These are phyloP conservation scores for Rhopalosiphum maidis DNA, from an alignment of 1,140 invertebrate species.

Conservation along the genomic window DNA sequence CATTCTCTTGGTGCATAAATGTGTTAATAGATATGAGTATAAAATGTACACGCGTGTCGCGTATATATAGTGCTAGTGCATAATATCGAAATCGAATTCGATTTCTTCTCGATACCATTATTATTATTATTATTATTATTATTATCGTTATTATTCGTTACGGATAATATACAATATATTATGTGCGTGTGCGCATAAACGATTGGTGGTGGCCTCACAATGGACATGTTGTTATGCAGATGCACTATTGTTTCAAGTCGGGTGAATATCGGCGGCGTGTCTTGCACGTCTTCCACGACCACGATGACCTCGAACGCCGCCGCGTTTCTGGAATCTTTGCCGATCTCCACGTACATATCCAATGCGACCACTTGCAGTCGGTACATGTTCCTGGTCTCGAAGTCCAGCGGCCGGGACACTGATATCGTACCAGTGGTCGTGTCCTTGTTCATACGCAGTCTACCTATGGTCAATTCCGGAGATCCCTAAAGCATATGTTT, in stretches of 20 bases:
- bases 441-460: conserved; percentile 60
- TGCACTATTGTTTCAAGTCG: conserved; percentile 53
- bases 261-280: conserved; percentile 81
- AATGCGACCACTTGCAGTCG: conserved; percentile 80
- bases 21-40: background rate
- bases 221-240: conserved; percentile 55
- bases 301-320: conserved; percentile 80
- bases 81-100: background rate
- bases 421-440: conserved; percentile 61
- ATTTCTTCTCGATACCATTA: background rate
- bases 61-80: background rate
- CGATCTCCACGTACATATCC: conserved; percentile 82
- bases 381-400: conserved; percentile 84
- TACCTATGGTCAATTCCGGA: conserved; percentile 64
- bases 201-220: conserved; percentile 36
- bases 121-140: background rate
- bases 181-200: background rate
- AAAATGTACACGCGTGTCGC: no score
- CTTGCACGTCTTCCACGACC: conserved; percentile 83
- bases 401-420: conserved; percentile 72
- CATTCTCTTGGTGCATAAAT: background rate
- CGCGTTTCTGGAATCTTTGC: conserved; percentile 83
- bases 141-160: background rate
- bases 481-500: conserved; percentile 67
- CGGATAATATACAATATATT: conserved; percentile 9